Conservation (phyloP, 2,888 invertebrate genomes). For the Lycaena phlaeas region DNA sequence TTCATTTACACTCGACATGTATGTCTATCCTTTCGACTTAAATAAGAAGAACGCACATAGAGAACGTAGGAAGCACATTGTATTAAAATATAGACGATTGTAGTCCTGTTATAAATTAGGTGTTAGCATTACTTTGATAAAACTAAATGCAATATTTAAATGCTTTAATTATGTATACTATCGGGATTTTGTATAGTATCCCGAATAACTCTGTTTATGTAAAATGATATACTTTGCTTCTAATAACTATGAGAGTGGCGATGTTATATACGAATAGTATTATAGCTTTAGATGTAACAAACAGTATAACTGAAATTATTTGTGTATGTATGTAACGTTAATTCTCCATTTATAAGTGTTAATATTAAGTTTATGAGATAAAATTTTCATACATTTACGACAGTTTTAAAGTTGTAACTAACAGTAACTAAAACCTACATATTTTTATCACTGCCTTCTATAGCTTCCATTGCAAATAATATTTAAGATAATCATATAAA, state of each 20-base stretch:
- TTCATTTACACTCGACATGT: background rate
- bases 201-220: conserved; percentile 3
- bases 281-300: background rate
- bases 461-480: conserved; percentile 6
- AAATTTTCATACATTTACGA: conserved; percentile 17
- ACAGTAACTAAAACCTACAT: conserved; percentile 7
- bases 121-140: background rate
- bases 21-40: background rate
- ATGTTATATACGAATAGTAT: conserved; percentile 1
- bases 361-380: conserved; percentile 9
- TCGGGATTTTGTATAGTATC: conserved; percentile 3
- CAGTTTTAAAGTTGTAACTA: background rate
- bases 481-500: background rate
- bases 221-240: conserved; percentile 7
- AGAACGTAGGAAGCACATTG: conserved; percentile 1
- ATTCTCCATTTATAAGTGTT: conserved; percentile 32
- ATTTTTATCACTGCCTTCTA: conserved; percentile 10
- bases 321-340: conserved; percentile 20
- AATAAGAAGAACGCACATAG: conserved; percentile 1
- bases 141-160: conserved; percentile 10
- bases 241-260: conserved; percentile 1
- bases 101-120: background rate
- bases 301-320: conserved; percentile 4
- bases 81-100: background rate
- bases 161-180: conserved; percentile 11